Evolutionary conservation across 2,113 vertebrate species (phyloP).

Genomic region (Marcusenius ussheri): DNA sequence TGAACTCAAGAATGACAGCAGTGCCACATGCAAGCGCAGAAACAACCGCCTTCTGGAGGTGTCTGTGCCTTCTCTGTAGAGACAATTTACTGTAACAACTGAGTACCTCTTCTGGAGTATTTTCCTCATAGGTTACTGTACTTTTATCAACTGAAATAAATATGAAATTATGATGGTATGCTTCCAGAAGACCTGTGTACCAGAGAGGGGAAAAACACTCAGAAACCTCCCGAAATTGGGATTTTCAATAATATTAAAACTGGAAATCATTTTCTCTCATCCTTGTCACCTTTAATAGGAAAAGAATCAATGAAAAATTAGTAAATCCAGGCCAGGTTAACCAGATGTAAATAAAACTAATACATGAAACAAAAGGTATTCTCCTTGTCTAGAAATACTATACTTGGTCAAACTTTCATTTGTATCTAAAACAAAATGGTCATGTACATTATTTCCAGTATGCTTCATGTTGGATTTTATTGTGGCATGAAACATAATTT

Average conservation of each 20-base stretch:
- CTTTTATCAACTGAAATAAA: not conserved
- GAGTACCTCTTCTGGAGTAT: not conserved
- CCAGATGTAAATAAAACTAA: not conserved
- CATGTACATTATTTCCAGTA: not conserved
- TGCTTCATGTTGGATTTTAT: not conserved
- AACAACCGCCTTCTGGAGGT: slow-evolving; percentile 96
- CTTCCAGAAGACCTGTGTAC: not conserved
- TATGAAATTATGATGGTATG: not conserved
- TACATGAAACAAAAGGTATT: not conserved
- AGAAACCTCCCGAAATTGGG: not conserved
- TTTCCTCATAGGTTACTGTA: not conserved
- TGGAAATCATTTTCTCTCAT: not conserved
- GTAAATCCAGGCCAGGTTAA: not conserved
- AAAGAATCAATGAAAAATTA: not conserved
- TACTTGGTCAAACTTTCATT: not conserved
- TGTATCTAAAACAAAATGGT: not conserved
- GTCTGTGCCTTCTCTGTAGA: slow-evolving; percentile 70
- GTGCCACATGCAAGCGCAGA: slow-evolving; percentile 87
- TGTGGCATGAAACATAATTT: not conserved
- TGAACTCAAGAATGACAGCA: slow-evolving; percentile 77
- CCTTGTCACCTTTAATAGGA: not conserved
- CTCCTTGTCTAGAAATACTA: not conserved
- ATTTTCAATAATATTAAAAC: not conserved
- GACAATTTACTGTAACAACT: slow-evolving; percentile 6
- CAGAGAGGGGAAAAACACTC: not conserved